Base-by-base conservation (phyloP, 2,888 invertebrate species). In the Drosophila robusta region DNA sequence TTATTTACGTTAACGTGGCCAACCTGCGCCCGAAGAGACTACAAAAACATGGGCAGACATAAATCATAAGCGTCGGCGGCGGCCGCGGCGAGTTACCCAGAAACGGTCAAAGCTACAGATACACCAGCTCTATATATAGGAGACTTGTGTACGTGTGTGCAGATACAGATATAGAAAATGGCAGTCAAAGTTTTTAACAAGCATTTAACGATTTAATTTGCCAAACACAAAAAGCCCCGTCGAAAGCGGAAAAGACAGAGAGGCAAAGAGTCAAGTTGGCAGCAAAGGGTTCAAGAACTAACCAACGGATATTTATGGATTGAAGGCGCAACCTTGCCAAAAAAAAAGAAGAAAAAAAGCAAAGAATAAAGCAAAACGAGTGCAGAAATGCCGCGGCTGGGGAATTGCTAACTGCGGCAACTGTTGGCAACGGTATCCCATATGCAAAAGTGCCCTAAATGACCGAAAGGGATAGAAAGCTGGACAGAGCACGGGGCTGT, bases 181-280 rank as follows among this genome's bases (percentile, higher is more conserved):
- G 80, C 78, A 89, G 89, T 86, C 89, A 83, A 89, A 89, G 83
- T 86, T 86, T 82, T 86, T 86, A 89, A 89, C 86, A 86, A 86
- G 86, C 89, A 88, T 88, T 86, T 86, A 86, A 86, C 86, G 89
- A 86, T 86, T 86, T 86, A 86, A 86, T 86, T 86, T 86, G 89
- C 67, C 85, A 87, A 86, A 89, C 72, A 75, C 70, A 68, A 75
- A 63, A 64, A 52, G 29, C 60, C 42, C 32, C 29, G 50, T 34
- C 34, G 29, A 32, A 24, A 67, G 38, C 36, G 45, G 38, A 44
- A 64, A 46, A 24, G 14, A 14, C 38, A 26, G 16, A 36, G 24
- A 60, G 45, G 44, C 44, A 54, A 54, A 55, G 44, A 45, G 45
- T 5, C 38, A 34, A 64, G 64, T 67, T 85, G 3, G 26, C 26